phyloP scores from a whole-genome alignment of 2,113 vertebrate species.

The Cervus canadensis region DNA sequence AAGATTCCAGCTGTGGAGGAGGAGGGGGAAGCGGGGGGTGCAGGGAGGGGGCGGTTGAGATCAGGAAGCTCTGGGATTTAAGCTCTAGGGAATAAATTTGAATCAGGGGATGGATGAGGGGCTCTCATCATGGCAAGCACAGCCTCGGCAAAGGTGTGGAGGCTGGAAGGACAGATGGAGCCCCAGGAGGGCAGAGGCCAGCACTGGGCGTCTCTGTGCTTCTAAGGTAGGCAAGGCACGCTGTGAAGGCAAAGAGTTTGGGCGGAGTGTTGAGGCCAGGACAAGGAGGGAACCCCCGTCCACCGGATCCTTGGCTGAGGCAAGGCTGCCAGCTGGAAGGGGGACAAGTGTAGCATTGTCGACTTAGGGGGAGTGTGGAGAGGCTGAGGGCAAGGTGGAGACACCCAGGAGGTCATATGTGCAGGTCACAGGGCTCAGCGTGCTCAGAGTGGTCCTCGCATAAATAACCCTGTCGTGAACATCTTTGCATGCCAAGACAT shows the following conservation, averaged over 20 bases:
- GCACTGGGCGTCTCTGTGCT: neutral
- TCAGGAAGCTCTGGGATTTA: neutral
- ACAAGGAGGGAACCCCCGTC: accelerated
- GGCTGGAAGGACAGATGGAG: neutral
- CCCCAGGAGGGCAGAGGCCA: neutral
- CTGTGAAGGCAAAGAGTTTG: neutral
- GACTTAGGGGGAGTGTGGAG: too few relatives aligned
- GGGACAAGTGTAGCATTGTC: too few relatives aligned
- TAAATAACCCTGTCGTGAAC: neutral
- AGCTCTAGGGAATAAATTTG: neutral
- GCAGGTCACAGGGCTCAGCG: neutral
- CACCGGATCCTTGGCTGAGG: neutral
- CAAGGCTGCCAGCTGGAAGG: neutral
- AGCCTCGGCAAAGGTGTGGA: neutral
- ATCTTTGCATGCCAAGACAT: accelerated
- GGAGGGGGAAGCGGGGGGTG: accelerated
- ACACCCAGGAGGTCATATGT: accelerated
- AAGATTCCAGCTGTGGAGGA: neutral
- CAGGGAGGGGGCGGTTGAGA: neutral
- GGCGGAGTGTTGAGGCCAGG: accelerated
- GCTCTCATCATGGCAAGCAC: neutral
- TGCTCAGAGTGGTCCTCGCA: neutral
- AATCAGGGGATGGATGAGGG: neutral
- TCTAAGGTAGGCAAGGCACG: neutral
- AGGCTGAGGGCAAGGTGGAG: too few relatives aligned